These are phyloP conservation scores for Agonopterix arenella DNA, from an alignment of 2,888 invertebrate species.

Conservation along the genomic window DNA sequence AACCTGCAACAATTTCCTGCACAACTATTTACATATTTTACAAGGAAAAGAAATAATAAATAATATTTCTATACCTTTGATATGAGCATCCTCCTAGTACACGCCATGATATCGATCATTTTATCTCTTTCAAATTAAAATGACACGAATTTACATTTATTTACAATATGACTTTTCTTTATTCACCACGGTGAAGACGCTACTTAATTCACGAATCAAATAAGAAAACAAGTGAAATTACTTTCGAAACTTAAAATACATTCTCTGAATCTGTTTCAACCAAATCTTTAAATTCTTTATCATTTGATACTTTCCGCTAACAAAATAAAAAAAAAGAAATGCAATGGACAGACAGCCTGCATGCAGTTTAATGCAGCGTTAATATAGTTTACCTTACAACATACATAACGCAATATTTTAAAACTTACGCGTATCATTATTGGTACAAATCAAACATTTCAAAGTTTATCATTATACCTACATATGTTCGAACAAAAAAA, in stretches of 20 bases:
- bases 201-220: neutral
- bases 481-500: neutral
- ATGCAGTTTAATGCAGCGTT: neutral
- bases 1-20: constrained; percentile 46
- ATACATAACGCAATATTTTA: constrained; percentile 3
- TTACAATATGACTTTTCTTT: constrained; percentile 31
- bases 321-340: neutral
- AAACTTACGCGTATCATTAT: constrained; percentile 1
- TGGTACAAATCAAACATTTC: neutral
- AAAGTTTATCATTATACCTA: too few relatives aligned
- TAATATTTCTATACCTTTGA: constrained; percentile 66
- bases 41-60: constrained; percentile 65
- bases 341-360: neutral
- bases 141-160: constrained; percentile 43
- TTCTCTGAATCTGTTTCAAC: too few relatives aligned
- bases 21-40: constrained; percentile 72
- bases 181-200: too few relatives aligned
- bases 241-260: neutral
- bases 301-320: too few relatives aligned
- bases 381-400: constrained; percentile 1
- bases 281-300: too few relatives aligned
- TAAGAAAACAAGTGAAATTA: neutral
- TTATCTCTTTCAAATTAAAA: constrained; percentile 29
- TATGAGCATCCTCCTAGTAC: constrained; percentile 64
- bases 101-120: constrained; percentile 26